These are phyloP conservation scores for Sitta europaea DNA, from an alignment of 2,113 vertebrate species.

Conservation along the genomic window DNA sequence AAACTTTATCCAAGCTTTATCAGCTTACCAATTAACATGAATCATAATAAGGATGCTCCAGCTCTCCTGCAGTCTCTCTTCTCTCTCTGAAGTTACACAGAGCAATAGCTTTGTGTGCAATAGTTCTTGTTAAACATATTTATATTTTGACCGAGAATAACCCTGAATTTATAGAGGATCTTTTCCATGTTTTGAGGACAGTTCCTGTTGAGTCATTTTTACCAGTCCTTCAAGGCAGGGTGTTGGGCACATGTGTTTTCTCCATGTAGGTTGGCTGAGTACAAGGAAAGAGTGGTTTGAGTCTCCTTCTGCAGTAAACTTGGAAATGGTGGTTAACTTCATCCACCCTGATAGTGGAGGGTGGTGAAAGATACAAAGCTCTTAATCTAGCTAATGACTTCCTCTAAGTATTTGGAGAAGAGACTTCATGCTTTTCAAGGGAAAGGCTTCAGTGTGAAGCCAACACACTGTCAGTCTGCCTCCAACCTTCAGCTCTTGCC, in stretches of 20 bases:
- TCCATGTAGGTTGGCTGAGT: neutral
- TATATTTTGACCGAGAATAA: neutral
- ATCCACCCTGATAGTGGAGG: neutral
- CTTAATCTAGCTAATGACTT: neutral
- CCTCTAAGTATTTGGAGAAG: neutral
- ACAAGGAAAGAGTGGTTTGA: neutral
- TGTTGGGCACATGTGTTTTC: neutral
- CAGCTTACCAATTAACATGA: neutral
- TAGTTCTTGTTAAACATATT: neutral
- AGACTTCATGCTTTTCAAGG: neutral
- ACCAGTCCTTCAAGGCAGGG: neutral
- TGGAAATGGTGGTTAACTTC: neutral
- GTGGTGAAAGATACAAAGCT: accelerated
- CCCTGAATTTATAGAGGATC: neutral
- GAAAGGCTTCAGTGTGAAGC: neutral
- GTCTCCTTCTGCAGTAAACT: neutral
- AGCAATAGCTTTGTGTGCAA: neutral
- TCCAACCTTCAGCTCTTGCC: neutral
- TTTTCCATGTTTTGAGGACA: neutral
- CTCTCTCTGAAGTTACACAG: neutral
- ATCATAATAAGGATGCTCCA: neutral
- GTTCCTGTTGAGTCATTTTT: neutral
- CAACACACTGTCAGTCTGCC: neutral
- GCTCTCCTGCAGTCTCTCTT: neutral
- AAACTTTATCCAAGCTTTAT: neutral